Evolutionary conservation across 2,113 vertebrate species (phyloP).

Genomic region (Pachypanchax playfairii): DNA sequence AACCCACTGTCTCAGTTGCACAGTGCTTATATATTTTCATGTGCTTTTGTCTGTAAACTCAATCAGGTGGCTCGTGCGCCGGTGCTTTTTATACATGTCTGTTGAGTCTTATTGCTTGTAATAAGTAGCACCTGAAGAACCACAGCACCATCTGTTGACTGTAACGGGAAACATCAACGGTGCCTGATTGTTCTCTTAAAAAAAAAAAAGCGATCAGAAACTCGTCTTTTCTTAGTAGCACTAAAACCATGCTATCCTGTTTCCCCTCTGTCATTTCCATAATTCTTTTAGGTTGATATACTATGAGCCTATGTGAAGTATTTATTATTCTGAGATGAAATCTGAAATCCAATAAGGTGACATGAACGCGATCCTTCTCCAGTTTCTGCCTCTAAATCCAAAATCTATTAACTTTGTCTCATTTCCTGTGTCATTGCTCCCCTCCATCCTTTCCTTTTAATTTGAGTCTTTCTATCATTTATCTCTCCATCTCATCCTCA

Average conservation of each 20-base stretch:
- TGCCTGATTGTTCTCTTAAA: neutral
- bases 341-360: neutral
- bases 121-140: conserved; percentile 34
- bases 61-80: conserved; percentile 36
- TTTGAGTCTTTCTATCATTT: conserved; percentile 38
- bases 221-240: conserved; percentile 10
- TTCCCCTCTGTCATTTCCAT: conserved; percentile 29
- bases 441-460: conserved; percentile 14
- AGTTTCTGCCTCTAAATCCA: conserved; percentile 16
- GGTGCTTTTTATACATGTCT: conserved; percentile 25
- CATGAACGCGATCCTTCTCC: neutral
- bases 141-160: conserved; percentile 74
- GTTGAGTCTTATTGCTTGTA: neutral
- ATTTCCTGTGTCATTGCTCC: conserved; percentile 42
- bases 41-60: conserved; percentile 54
- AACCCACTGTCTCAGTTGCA: conserved; percentile 40
- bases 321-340: neutral
- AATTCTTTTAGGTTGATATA: conserved; percentile 20
- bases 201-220: neutral
- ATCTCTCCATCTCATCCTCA: conserved; percentile 38
- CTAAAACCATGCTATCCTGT: conserved; percentile 11
- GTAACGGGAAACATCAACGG: neutral
- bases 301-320: neutral
- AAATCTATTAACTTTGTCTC: conserved; percentile 34
- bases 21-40: conserved; percentile 35